phyloP scores from a whole-genome alignment of 2,113 vertebrate genomes.

The Andinoacara biseriatus region DNA sequence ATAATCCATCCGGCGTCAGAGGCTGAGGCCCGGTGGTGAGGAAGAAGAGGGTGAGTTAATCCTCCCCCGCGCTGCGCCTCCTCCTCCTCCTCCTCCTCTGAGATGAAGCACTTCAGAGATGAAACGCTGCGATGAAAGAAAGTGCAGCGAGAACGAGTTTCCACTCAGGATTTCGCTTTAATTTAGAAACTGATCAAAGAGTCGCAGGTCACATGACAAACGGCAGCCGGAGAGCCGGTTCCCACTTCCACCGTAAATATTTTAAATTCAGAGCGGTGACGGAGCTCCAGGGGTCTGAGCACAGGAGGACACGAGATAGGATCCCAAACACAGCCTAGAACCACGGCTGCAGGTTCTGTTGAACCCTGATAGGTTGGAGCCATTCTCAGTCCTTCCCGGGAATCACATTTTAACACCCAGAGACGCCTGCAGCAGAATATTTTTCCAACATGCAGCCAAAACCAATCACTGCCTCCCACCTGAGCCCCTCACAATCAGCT shows the following conservation, averaged over 20 bases:
- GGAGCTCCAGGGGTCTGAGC: neutral
- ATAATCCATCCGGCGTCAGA: slow-evolving; percentile 47
- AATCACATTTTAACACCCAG: neutral
- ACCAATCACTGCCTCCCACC: too few relatives aligned
- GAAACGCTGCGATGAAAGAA: slow-evolving; percentile 27
- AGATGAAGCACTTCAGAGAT: slow-evolving; percentile 8
- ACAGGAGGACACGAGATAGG: neutral
- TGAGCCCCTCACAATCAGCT: too few relatives aligned
- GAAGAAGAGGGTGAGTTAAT: slow-evolving; percentile 9
- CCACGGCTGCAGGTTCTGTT: neutral
- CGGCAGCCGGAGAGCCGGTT: neutral
- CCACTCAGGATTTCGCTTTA: neutral
- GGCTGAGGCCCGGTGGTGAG: neutral
- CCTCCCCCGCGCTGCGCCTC: neutral
- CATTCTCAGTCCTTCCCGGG: neutral
- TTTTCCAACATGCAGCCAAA: neutral
- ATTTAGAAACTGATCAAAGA: slow-evolving; percentile 30
- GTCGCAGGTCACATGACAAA: neutral
- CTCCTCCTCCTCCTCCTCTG: neutral
- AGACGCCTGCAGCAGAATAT: neutral
- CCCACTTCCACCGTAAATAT: neutral
- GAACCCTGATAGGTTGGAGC: neutral
- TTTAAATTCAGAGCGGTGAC: neutral
- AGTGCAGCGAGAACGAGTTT: slow-evolving; percentile 16
- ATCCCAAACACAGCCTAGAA: neutral